Conservation (phyloP, 2,113 vertebrate species). For the Mobula hypostoma region DNA sequence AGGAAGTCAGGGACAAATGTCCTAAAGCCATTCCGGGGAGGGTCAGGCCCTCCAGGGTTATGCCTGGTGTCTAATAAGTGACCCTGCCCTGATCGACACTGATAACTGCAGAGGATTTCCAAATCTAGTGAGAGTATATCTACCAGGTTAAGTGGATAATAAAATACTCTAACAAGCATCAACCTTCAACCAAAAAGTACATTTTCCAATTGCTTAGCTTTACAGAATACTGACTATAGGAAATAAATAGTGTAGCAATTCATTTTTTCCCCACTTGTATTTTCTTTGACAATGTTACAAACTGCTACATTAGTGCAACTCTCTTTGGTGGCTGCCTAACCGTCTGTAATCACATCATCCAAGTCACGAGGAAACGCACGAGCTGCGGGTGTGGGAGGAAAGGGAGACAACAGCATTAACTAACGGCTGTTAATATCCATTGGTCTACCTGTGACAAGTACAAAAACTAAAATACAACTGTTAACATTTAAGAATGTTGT, state of each 20-base stretch:
- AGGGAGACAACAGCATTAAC: neutral
- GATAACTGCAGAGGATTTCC: neutral
- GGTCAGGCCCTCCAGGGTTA: neutral
- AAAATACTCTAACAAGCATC: neutral
- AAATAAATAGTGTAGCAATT: neutral
- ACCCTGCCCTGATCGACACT: neutral
- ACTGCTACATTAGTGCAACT: neutral
- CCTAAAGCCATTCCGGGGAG: neutral
- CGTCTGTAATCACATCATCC: neutral
- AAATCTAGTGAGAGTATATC: neutral
- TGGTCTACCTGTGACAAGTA: conserved; percentile 15
- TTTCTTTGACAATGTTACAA: conserved; percentile 14
- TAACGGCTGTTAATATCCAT: conserved; percentile 5
- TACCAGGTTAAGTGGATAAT: neutral
- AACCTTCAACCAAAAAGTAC: conserved; percentile 29
- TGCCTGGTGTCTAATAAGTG: neutral
- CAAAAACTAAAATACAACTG: neutral
- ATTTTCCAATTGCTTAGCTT: conserved; percentile 26
- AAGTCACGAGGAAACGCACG: neutral
- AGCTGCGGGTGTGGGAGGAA: no score
- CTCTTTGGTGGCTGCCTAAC: neutral
- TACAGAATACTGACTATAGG: conserved; percentile 29
- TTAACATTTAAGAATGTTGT: conserved; percentile 19
- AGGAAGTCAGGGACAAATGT: neutral
- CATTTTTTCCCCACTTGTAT: neutral